Percentiles rank a stretch among this genome's conserved stretches.
Evolutionary conservation across 2,888 invertebrate genomes (phyloP).

Genomic region (Latrodectus hesperus): DNA sequence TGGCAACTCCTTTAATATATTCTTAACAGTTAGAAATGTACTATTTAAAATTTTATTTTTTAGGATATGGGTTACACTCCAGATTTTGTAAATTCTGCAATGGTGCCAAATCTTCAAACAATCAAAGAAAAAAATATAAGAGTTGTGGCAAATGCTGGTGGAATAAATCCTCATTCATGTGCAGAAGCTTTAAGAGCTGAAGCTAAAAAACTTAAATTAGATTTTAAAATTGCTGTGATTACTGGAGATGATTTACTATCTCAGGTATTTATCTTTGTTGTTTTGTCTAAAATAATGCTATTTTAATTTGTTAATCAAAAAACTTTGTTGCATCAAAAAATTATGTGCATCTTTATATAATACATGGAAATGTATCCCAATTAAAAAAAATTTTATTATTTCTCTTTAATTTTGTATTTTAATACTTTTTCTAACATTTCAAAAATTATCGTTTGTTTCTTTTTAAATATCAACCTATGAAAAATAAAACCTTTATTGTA

Average conservation of each 20-base stretch:
- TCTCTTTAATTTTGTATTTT: no score
- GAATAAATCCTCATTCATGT: constrained; percentile 77
- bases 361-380: no score
- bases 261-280: constrained; percentile 71
- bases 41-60: constrained; percentile 29
- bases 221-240: constrained; percentile 76
- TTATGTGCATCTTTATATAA: neutral
- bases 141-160: constrained; percentile 77
- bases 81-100: constrained; percentile 76
- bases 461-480: no score
- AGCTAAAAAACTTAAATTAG: constrained; percentile 74
- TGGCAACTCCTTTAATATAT: no score
- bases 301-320: no score
- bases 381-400: no score
- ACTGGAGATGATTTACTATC: constrained; percentile 76
- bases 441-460: no score
- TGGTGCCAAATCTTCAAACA: constrained; percentile 75
- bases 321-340: no score
- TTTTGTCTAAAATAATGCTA: neutral
- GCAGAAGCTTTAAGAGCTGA: constrained; percentile 74
- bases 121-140: constrained; percentile 76
- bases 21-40: no score
- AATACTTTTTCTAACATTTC: no score
- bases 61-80: constrained; percentile 77
- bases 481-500: no score